Base-by-base conservation (phyloP, 2,797 vertebrate species). In the Vespertilio murinus region DNA sequence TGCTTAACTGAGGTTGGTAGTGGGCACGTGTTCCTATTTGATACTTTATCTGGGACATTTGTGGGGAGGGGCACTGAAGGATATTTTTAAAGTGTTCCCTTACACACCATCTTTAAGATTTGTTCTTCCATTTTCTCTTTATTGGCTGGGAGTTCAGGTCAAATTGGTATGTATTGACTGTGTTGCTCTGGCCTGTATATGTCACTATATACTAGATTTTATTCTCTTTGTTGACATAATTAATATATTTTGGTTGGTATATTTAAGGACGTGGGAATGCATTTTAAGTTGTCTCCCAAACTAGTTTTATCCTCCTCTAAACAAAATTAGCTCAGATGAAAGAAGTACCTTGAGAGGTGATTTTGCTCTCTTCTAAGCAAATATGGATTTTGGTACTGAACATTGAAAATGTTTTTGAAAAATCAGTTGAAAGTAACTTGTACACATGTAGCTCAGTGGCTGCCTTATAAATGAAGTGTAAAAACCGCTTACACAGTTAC, bases 391-490 rank as follows among this genome's bases (percentile, higher is more conserved):
- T 28, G 54, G 71, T 64, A 40, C 40, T 81, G 20, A 90, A 85
- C 90, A 61, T 77, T 69, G 30, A 91, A 33, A 70, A 73, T 77
- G 38, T 83, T 79, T 75, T 92, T 78, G 13, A 91, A 93, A 95
- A 79, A 67, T 47, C 56, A 73, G 86, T 86, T 96, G 78, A 67
- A 71, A 88, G 67, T 78, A 81, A 75, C 74, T 71, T 93, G 88
- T 45, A 74, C 33, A 84, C 69, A 52, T 75, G 42, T 59, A 90
- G 28, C 42, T 92, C 73, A 92, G 71, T 67, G 70, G 56, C 81
- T 95, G 65, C 47, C n/a, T 93, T 88, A 74, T 88, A 94, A 82
- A 75, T 35, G 45, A 90, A 85, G 73, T 85, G 45, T 85, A 88
- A 83, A 92, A 94, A 79, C 64, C 52, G 71, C 81, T 93, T 59